phyloP scores from a whole-genome alignment of 1,140 invertebrate species.

The Saccostrea echinata region DNA sequence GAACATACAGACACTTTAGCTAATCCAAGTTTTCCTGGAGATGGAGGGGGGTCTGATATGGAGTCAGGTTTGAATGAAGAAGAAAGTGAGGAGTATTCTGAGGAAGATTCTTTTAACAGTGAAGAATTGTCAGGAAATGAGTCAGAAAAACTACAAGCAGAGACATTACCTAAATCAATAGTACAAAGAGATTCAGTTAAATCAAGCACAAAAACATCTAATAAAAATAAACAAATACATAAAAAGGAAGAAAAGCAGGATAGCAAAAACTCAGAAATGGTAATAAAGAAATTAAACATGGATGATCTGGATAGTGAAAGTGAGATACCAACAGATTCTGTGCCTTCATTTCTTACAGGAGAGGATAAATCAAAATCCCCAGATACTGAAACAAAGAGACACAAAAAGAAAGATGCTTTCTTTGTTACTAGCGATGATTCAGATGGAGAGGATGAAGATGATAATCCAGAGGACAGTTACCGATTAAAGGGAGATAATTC shows the following conservation, averaged over 20 bases:
- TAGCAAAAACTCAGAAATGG: constrained; percentile 51
- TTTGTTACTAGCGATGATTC: constrained; percentile 55
- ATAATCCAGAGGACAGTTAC: constrained; percentile 3
- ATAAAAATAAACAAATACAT: neutral
- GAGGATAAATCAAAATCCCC: neutral
- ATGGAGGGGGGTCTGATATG: constrained; percentile 17
- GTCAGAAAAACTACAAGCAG: neutral
- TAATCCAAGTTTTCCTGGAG: neutral
- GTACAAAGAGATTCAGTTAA: neutral
- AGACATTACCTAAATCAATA: neutral
- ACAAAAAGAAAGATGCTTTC: constrained; percentile 60
- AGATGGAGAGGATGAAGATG: constrained; percentile 12
- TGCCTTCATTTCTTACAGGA: constrained; percentile 44
- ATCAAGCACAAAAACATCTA: neutral
- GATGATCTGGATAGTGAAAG: constrained; percentile 51
- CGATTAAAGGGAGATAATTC: constrained; percentile 11
- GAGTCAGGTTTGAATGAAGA: neutral
- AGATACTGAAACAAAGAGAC: constrained; percentile 4
- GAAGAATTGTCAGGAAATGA: neutral
- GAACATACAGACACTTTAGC: neutral
- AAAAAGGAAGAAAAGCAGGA: neutral
- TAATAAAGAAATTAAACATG: constrained; percentile 63
- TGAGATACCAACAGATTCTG: constrained; percentile 19
- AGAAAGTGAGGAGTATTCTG: neutral
- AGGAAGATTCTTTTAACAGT: neutral